These are phyloP conservation scores for Drosophila infuscata DNA, from an alignment of 2,888 invertebrate genomes.

Conservation along the genomic window DNA sequence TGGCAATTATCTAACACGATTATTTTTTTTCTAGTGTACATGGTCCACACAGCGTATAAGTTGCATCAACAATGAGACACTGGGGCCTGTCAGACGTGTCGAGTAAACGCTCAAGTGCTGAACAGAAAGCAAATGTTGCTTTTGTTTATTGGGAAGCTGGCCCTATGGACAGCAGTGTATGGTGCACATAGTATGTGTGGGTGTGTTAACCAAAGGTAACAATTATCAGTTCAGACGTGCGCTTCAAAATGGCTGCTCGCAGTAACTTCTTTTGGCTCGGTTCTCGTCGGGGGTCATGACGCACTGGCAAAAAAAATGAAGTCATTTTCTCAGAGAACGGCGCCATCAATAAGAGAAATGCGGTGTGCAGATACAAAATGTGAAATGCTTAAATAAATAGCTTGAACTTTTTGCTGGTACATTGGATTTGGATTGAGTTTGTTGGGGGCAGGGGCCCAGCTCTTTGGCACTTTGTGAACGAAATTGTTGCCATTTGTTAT, in stretches of 20 bases:
- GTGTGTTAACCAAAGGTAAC: constrained; percentile 59
- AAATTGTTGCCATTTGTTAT: constrained; percentile 79
- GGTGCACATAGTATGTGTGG: not conserved
- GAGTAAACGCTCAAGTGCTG: constrained; percentile 54
- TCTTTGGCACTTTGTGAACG: constrained; percentile 55
- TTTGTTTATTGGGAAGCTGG: constrained; percentile 41
- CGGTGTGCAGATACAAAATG: constrained; percentile 74
- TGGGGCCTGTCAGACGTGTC: constrained; percentile 68
- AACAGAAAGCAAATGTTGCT: constrained; percentile 40
- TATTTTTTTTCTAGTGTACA: not conserved
- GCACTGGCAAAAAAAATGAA: constrained; percentile 51
- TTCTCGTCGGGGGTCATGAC: constrained; percentile 14
- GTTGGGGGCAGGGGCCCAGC: constrained; percentile 35
- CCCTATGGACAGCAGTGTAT: constrained; percentile 1
- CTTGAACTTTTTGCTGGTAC: constrained; percentile 64
- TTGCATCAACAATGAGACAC: constrained; percentile 36
- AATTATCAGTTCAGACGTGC: constrained; percentile 55
- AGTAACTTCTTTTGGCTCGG: constrained; percentile 46
- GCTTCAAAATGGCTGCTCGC: constrained; percentile 69
- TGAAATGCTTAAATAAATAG: constrained; percentile 77
- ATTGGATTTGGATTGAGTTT: constrained; percentile 69
- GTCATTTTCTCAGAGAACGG: constrained; percentile 56
- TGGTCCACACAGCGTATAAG: constrained; percentile 50
- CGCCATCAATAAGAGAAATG: constrained; percentile 75
- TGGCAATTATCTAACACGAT: too few species aligned